phyloP scores from a whole-genome alignment of 1,140 invertebrate genomes.

The Harpegnathos saltator region DNA sequence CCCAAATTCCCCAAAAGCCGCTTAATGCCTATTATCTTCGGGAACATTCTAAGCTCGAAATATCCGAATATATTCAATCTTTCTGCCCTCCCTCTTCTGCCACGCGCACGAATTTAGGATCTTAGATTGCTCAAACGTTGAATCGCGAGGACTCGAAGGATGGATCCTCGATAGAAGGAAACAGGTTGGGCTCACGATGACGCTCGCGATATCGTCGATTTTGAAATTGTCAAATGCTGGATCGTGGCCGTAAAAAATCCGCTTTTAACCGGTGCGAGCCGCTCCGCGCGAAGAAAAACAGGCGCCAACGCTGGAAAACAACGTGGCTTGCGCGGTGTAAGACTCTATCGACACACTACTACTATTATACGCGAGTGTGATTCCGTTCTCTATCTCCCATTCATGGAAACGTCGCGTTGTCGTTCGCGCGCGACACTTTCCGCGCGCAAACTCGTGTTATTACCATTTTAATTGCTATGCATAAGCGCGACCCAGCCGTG shows the following conservation, averaged over 20 bases:
- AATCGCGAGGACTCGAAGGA: neutral
- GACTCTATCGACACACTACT: no score
- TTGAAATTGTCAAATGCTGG: slow-evolving; percentile 34
- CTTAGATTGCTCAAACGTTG: neutral
- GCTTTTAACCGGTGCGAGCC: slow-evolving; percentile 29
- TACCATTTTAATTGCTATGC: slow-evolving; percentile 16
- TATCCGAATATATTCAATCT: no score
- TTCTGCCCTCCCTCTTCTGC: no score
- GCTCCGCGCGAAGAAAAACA: neutral
- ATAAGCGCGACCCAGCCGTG: neutral
- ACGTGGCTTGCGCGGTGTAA: neutral
- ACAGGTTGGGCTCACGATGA: neutral
- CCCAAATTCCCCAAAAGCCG: no score
- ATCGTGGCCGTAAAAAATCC: slow-evolving; percentile 35
- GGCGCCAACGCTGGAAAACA: slow-evolving; percentile 16
- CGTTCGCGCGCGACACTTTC: neutral
- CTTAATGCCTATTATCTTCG: no score
- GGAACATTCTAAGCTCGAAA: no score
- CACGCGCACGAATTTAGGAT: no score
- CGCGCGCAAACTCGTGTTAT: neutral
- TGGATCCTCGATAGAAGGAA: neutral
- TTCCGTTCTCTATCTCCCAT: neutral
- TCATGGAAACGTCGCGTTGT: neutral
- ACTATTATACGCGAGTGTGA: neutral
- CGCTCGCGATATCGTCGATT: neutral